Evolutionary conservation across 2,888 invertebrate species (phyloP), one percentile per base, ranked within the genome.

Genomic region (Nasonia oneida): DNA sequence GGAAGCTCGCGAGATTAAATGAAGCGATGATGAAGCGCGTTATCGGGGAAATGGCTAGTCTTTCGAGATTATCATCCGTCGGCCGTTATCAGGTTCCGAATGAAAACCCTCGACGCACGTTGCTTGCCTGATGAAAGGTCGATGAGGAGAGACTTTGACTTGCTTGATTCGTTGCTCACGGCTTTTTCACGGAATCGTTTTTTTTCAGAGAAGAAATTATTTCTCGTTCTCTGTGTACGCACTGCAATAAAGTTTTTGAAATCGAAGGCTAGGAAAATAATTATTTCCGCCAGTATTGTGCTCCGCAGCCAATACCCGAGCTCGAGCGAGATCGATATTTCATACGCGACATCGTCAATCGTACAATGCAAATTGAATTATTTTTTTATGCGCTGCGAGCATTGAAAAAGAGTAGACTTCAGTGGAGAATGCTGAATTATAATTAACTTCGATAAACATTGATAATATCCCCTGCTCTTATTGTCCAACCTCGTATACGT

Each of bases 21-120:
- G 81, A 85, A 81, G 81, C 85, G 81, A 85, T 85, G 81, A 85
- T 85, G 81, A 81, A 85, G 78, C 81, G 81, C 81, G 81, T 82
- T 85, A 85, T 82, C 81, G 81, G 64, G 71, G 71, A 81, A 84
- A 80, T 71, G 76, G 81, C 84, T 81, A 81, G 84, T 81, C 84
- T 84, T 84, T 84, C 61, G 81, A 84, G 84, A 81, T 84, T 81
- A 84, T 81, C 80, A 76, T 84, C 76, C 76, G 81, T 77, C 80
- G 79, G 37, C 47, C 73, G n/a, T 29, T 57, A 37, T 33, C 67
- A 42, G 3, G 79, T 10, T 29, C 39, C 67, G 47, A 84, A 80
- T 80, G 74, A 74, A 70, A 80, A 70, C 80, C 57, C 73, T 67
- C 47, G 18, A 64, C 47, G n/a, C 42, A 12, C 8, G n/a, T 64